A percentile compares a stretch with the other conserved stretches of the same genome.
Conservation (phyloP, 2,888 invertebrate genomes). For the Anticlea derivata region DNA sequence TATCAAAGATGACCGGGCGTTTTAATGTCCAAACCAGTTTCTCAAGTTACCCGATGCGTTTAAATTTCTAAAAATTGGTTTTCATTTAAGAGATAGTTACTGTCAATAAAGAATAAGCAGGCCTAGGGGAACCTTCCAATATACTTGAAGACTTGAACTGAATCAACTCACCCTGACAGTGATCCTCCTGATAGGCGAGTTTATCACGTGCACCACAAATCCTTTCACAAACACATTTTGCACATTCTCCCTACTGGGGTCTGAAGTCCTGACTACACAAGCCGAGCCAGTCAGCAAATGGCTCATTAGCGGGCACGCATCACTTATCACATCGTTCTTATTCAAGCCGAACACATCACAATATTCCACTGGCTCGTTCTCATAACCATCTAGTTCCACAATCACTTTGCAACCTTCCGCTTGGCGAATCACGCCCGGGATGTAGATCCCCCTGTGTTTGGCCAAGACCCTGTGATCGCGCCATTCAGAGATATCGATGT, state of each 20-base stretch:
- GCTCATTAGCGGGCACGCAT: slow-evolving; percentile 94
- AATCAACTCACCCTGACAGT: slow-evolving; percentile 70
- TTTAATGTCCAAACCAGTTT: no score
- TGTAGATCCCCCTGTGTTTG: slow-evolving; percentile 91
- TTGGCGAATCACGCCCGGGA: slow-evolving; percentile 94
- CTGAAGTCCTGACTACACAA: slow-evolving; percentile 91
- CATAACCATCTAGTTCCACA: slow-evolving; percentile 92
- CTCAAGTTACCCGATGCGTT: no score
- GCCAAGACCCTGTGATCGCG: slow-evolving; percentile 96
- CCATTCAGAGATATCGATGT: slow-evolving; percentile 96
- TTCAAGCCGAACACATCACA: slow-evolving; percentile 90
- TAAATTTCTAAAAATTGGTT: no score
- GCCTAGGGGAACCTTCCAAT: no score
- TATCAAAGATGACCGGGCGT: no score
- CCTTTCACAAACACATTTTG: slow-evolving; percentile 94
- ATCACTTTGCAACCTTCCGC: slow-evolving; percentile 88
- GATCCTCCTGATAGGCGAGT: slow-evolving; percentile 77
- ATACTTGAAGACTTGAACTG: no score
- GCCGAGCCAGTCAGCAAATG: slow-evolving; percentile 91
- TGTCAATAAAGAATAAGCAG: no score
- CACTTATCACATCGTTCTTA: slow-evolving; percentile 95
- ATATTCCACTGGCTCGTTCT: slow-evolving; percentile 87
- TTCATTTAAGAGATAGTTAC: no score
- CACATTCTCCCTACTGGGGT: slow-evolving; percentile 82
- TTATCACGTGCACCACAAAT: slow-evolving; percentile 85